phyloP scores from a whole-genome alignment of 64 coral and sea anemone genomes.

The Cladopsammia gracilis region DNA sequence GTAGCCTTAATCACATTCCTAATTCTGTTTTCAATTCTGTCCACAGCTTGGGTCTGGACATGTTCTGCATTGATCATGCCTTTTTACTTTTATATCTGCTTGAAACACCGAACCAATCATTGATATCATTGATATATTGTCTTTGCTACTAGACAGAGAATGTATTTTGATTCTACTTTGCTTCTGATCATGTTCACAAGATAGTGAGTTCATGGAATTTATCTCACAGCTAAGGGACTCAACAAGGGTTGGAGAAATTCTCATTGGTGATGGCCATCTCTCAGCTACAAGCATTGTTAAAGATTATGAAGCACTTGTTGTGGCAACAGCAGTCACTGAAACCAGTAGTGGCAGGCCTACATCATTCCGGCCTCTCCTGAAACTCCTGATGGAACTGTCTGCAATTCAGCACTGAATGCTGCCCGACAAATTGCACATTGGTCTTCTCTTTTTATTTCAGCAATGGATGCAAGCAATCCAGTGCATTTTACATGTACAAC shows the following conservation, averaged over 20 bases:
- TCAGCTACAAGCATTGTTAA: not conserved
- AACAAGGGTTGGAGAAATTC: not conserved
- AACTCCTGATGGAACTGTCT: not conserved
- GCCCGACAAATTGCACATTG: not conserved
- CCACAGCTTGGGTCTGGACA: no score
- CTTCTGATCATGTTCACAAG: not conserved
- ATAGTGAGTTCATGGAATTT: not conserved
- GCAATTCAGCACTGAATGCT: constrained; percentile 18
- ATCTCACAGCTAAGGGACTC: not conserved
- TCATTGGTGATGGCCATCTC: not conserved
- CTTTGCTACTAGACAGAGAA: no score
- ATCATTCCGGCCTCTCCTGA: not conserved
- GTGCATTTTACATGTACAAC: not conserved
- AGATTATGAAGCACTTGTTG: not conserved
- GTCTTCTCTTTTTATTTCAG: constrained; percentile 32
- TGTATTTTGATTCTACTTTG: not conserved
- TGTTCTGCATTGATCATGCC: no score
- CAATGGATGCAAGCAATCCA: constrained; percentile 2
- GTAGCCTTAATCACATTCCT: no score
- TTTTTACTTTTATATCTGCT: no score
- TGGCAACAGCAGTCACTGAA: not conserved
- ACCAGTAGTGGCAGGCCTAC: not conserved
- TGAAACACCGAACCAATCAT: no score
- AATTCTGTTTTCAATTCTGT: no score
- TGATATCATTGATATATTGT: no score